Evolutionary conservation across 2,888 invertebrate species (phyloP), one percentile per base, ranked within the genome.

Genomic region (Dinocampus coccinellae): DNA sequence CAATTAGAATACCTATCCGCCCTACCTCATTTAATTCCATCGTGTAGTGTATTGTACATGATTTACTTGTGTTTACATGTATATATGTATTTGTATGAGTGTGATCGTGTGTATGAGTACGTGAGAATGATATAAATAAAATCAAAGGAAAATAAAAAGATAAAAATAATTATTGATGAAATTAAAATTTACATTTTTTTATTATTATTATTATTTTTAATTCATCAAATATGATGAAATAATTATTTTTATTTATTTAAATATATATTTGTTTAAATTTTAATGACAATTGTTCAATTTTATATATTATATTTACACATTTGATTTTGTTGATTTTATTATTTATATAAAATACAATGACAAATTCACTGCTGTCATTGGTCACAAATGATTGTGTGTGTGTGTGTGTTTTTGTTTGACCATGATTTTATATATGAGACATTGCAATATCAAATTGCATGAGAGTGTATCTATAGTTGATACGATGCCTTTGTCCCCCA

Each of bases 1-100:
- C 72, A 75, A 77, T 76, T 75, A 72, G 73, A 75, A 76, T 73
- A 77, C 73, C 66, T 66, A 29, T 58, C 33, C 33, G 69, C 65
- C 66, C 61, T 73, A 73, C 73, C 69, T 73, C 76, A 71, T 71
- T 72, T 74, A 62, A 75, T 72, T 77, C 71, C 29, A 39, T 42
- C 20, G 33, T 57, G 16, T 42, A 60, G 33, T 67, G 29, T 58
- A 11, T 57, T 42, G 42, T 42, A 66, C 29, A 58, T 20, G 42
- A 58, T 55, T 66, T 66, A 39, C 26, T 26, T 42, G 66, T 20
- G 57, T 0, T 57, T 33, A 29, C 1, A 34, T 29, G 36, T 16
- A 22, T 24, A 39, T n/a, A 39, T 36, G 36, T 24, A 33, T 6
- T n/a, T n/a, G n/a, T n/a, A n/a, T n/a, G n/a, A n/a, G n/a, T n/a